Evolutionary conservation across 2,113 vertebrate genomes (phyloP).

Genomic region (Seriola dumerili): DNA sequence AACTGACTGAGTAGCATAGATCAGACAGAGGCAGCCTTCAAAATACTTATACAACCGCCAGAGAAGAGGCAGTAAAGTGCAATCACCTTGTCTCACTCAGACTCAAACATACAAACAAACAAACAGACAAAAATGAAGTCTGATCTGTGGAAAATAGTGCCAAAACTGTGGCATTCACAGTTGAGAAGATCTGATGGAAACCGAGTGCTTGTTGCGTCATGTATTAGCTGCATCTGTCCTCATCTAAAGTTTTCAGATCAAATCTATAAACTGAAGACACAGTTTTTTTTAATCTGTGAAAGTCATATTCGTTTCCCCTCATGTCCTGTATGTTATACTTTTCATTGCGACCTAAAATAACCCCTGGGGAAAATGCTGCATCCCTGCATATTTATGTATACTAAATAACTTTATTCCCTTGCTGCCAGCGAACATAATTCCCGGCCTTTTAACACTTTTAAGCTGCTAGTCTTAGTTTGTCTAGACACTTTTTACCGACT

Average conservation of each 20-base stretch:
- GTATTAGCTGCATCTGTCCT: background rate
- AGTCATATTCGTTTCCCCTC: background rate
- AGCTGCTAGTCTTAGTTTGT: no score
- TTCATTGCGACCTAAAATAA: no score
- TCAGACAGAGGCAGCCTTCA: background rate
- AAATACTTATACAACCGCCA: background rate
- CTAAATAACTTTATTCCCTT: no score
- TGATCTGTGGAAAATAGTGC: background rate
- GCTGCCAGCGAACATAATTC: no score
- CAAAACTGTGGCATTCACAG: slow-evolving; percentile 4
- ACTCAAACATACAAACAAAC: no score
- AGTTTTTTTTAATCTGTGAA: background rate
- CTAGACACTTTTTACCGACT: no score
- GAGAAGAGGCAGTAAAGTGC: no score
- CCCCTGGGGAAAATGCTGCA: no score
- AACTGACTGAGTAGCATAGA: no score
- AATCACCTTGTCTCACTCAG: no score
- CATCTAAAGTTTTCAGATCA: background rate
- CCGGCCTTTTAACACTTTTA: no score
- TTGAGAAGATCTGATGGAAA: background rate
- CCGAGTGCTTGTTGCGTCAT: background rate
- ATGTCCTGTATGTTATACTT: background rate
- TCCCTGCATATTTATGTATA: background rate
- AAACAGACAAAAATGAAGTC: background rate
- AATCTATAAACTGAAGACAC: background rate